Evolutionary conservation across 2,888 invertebrate genomes (phyloP).

Genomic region (Apotomis turbidana): DNA sequence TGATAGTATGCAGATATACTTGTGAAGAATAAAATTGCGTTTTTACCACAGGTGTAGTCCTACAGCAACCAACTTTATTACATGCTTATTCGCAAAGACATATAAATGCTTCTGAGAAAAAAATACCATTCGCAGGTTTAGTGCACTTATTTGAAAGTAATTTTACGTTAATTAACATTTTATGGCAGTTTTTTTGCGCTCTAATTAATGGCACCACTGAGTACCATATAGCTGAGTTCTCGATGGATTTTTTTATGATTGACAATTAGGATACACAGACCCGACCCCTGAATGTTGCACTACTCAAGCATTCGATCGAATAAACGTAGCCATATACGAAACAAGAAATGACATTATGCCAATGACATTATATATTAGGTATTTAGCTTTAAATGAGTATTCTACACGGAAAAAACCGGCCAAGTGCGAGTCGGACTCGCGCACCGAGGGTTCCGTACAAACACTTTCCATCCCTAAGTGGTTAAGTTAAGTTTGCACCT

Average conservation of each 20-base stretch:
- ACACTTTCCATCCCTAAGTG: too few species aligned
- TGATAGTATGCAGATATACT: too few species aligned
- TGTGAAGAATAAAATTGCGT: background rate
- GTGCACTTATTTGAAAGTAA: conserved; percentile 7
- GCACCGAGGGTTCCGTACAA: too few species aligned
- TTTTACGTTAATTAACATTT: conserved; percentile 25
- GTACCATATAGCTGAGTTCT: conserved; percentile 3
- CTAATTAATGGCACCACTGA: conserved; percentile 3
- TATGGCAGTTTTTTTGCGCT: conserved; percentile 18
- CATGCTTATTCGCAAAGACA: conserved; percentile 20
- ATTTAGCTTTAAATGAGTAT: too few species aligned
- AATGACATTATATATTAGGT: too few species aligned
- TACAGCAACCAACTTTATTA: conserved; percentile 14
- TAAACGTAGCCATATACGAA: background rate
- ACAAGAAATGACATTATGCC: background rate
- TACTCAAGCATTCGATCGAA: background rate
- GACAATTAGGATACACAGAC: background rate
- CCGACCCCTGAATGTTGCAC: background rate
- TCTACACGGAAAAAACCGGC: too few species aligned
- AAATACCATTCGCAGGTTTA: conserved; percentile 6
- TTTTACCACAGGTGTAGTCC: background rate
- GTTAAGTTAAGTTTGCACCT: too few species aligned
- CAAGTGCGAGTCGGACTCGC: too few species aligned
- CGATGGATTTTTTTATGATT: background rate
- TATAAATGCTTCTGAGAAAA: conserved; percentile 15